Evolutionary conservation across 2,113 vertebrate genomes (phyloP).

Genomic region (Gila orcuttii): DNA sequence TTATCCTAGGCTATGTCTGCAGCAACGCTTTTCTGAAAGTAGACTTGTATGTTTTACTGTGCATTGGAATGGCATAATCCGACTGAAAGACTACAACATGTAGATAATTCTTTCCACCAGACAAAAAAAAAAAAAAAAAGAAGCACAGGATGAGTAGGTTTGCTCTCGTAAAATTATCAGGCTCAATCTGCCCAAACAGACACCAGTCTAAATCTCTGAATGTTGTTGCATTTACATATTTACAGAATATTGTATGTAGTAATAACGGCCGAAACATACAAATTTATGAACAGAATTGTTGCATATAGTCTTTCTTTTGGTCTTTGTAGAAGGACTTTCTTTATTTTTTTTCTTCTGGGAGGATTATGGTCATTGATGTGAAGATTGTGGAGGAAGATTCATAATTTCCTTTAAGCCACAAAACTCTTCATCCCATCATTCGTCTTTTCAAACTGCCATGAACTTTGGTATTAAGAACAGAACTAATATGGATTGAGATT

Average conservation of each 20-base stretch:
- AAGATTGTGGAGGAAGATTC: too few relatives aligned
- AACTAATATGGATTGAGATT: too few relatives aligned
- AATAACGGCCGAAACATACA: background rate
- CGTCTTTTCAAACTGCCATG: too few relatives aligned
- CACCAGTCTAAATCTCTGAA: background rate
- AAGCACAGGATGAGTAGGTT: background rate
- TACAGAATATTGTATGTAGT: background rate
- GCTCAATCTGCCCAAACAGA: background rate
- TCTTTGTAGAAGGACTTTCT: too few relatives aligned
- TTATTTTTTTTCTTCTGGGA: too few relatives aligned
- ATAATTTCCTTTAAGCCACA: too few relatives aligned
- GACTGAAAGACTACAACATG: background rate
- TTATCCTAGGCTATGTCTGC: background rate
- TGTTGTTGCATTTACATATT: background rate
- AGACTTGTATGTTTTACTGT: background rate
- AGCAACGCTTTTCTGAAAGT: background rate
- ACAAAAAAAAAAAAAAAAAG: background rate
- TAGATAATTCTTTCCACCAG: background rate
- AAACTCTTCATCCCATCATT: too few relatives aligned
- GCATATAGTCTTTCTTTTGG: too few relatives aligned
- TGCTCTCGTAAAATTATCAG: background rate
- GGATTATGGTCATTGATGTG: too few relatives aligned
- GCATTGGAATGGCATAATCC: background rate
- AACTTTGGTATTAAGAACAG: too few relatives aligned
- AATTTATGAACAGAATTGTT: background rate